Conservation (phyloP, 2,888 invertebrate genomes). For the Ormyrus thymus region DNA sequence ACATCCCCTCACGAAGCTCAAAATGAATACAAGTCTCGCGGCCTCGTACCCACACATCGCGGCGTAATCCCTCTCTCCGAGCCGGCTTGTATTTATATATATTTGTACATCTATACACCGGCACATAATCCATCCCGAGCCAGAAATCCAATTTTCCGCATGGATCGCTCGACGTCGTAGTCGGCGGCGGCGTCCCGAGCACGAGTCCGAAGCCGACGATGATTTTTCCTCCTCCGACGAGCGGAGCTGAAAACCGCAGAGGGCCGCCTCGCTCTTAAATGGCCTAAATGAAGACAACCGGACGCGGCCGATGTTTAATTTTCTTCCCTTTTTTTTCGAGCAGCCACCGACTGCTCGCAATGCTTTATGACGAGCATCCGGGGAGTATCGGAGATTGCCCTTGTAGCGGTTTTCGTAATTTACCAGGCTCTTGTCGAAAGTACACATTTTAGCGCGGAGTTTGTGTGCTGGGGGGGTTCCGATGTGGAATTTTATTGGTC, state of each 20-base stretch:
- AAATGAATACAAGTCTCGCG: conserved; percentile 7
- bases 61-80: too few species aligned
- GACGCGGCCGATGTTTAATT: not conserved
- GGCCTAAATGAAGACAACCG: conserved; percentile 21
- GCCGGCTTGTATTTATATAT: too few species aligned
- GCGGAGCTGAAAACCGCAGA: not conserved
- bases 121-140: conserved; percentile 22
- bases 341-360: not conserved
- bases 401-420: too few species aligned
- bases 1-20: too few species aligned
- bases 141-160: conserved; percentile 55
- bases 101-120: not conserved
- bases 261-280: not conserved
- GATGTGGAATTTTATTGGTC: too few species aligned
- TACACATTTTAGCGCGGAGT: too few species aligned
- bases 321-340: not conserved
- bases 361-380: conserved; percentile 12
- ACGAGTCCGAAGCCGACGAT: not conserved
- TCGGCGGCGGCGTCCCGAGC: not conserved
- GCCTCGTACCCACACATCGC: not conserved
- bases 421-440: too few species aligned
- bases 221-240: not conserved
- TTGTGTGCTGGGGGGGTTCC: too few species aligned
- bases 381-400: conserved; percentile 5
- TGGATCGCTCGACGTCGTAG: conserved; percentile 2